phyloP scores from a whole-genome alignment of 1,140 invertebrate species.

The Drosophila navojoa region DNA sequence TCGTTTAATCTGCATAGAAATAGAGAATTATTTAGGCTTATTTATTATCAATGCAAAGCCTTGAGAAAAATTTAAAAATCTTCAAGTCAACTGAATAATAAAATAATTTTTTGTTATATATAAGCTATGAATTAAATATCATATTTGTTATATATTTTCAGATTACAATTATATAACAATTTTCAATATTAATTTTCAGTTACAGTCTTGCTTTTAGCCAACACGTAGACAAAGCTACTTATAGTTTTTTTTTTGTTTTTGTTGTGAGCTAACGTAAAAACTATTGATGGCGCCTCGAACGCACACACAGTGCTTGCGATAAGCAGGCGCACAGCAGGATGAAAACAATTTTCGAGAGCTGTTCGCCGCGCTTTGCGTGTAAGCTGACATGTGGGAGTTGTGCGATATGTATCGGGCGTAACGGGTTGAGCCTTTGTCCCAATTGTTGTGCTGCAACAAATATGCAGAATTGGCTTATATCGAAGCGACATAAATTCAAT shows the following conservation, averaged over 20 bases:
- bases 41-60: too few species aligned
- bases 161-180: too few species aligned
- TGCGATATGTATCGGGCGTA: not conserved
- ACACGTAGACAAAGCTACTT: not conserved
- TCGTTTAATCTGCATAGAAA: too few species aligned
- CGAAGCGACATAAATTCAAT: too few species aligned
- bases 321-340: not conserved
- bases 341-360: conserved; percentile 10
- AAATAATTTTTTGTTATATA: too few species aligned
- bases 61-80: too few species aligned
- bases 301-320: not conserved
- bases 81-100: too few species aligned
- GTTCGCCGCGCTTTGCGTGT: not conserved
- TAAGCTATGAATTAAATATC: too few species aligned
- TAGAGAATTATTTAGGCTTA: too few species aligned
- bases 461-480: conserved; percentile 1
- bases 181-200: too few species aligned
- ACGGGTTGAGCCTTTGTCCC: not conserved
- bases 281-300: not conserved
- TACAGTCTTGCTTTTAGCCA: not conserved
- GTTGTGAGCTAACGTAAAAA: conserved; percentile 1
- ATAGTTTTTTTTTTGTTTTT: not conserved
- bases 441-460: not conserved
- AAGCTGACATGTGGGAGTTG: conserved; percentile 7
- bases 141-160: too few species aligned